Evolutionary conservation across 1,140 invertebrate species (phyloP).

Genomic region (Atta colombica): DNA sequence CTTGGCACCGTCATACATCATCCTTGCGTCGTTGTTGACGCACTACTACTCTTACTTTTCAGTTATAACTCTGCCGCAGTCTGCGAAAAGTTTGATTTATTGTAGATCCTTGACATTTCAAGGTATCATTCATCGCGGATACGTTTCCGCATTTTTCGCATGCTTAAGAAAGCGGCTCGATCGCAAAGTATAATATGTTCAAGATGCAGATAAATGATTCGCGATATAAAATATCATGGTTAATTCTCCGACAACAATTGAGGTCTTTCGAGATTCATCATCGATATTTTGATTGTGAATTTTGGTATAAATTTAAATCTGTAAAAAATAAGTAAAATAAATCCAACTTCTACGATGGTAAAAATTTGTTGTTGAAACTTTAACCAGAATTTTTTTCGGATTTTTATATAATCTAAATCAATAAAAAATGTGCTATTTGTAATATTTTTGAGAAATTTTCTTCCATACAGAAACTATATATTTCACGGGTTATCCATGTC

Average conservation of each 20-base stretch:
- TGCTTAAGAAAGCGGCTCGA: slow-evolving; percentile 3
- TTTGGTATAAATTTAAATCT: too few relatives aligned
- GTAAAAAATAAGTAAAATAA: too few relatives aligned
- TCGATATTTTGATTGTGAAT: too few relatives aligned
- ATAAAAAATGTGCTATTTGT: too few relatives aligned
- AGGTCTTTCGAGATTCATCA: too few relatives aligned
- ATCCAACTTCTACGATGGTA: too few relatives aligned
- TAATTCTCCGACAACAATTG: not conserved
- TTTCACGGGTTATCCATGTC: too few relatives aligned
- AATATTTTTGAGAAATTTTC: too few relatives aligned
- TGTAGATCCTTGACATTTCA: slow-evolving; percentile 17
- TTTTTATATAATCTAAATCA: too few relatives aligned
- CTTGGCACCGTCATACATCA: slow-evolving; percentile 76
- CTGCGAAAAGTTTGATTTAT: slow-evolving; percentile 56
- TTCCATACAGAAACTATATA: too few relatives aligned
- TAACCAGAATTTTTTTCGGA: too few relatives aligned
- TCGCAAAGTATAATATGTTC: not conserved
- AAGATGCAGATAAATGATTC: not conserved
- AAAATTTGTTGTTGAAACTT: too few relatives aligned
- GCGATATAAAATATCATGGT: not conserved
- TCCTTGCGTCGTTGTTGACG: slow-evolving; percentile 50
- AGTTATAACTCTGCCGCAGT: slow-evolving; percentile 51
- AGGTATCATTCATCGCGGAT: slow-evolving; percentile 15
- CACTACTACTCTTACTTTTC: slow-evolving; percentile 51
- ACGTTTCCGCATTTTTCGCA: slow-evolving; percentile 6